Conservation (phyloP, 2,113 vertebrate genomes). For the Pachypanchax playfairii region DNA sequence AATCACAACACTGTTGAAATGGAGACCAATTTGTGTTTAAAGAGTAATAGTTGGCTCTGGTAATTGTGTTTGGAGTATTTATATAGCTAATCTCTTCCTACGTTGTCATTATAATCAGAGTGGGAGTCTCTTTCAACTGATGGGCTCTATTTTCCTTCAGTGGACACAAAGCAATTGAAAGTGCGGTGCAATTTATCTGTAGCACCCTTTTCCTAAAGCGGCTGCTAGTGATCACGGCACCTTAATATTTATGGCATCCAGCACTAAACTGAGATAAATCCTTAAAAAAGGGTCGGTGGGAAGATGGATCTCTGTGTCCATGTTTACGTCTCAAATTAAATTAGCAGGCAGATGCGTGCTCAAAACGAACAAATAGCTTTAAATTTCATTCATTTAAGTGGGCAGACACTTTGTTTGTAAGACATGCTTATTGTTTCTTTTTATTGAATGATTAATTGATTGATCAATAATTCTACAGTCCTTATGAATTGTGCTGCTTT, state of each 20-base stretch:
- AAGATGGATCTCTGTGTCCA: slow-evolving; percentile 60
- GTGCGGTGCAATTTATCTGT: neutral
- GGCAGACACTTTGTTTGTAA: no score
- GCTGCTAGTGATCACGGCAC: slow-evolving; percentile 33
- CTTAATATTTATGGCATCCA: slow-evolving; percentile 38
- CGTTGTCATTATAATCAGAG: slow-evolving; percentile 42
- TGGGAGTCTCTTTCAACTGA: slow-evolving; percentile 39
- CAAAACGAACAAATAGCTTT: no score
- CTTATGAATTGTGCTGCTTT: no score
- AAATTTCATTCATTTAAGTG: no score
- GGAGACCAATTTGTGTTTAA: neutral
- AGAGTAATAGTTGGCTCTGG: neutral
- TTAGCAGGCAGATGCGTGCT: slow-evolving; percentile 44
- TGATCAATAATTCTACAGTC: no score
- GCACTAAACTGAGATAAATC: slow-evolving; percentile 39
- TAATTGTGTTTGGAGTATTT: slow-evolving; percentile 45
- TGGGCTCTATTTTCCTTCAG: slow-evolving; percentile 18
- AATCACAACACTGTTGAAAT: slow-evolving; percentile 13
- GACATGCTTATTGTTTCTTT: no score
- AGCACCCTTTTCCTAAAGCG: slow-evolving; percentile 13
- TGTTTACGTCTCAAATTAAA: slow-evolving; percentile 60
- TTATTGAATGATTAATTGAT: no score
- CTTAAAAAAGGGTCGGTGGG: slow-evolving; percentile 26
- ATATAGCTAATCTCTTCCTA: slow-evolving; percentile 26
- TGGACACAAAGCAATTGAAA: slow-evolving; percentile 23